Evolutionary conservation across 30 jellyfish, hydroid and myxozoan species (phyloP).

Genomic region (Pseudorhiza aurosa): DNA sequence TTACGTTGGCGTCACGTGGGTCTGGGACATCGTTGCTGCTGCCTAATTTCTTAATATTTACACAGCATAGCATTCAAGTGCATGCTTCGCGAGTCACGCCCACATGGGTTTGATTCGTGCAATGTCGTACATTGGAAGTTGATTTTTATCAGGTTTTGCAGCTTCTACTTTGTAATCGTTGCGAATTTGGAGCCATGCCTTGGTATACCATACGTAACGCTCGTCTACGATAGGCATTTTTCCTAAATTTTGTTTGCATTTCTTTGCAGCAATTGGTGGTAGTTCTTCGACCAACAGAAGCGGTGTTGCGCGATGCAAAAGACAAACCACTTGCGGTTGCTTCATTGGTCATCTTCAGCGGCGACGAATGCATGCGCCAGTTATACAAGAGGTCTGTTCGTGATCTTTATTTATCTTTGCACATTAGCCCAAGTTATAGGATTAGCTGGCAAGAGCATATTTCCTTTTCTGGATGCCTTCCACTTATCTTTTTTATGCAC

Average conservation of each 20-base stretch:
- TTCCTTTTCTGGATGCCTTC: too few species aligned
- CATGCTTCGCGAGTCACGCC: neutral
- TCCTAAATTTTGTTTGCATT: too few species aligned
- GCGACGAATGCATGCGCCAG: slow-evolving; percentile 76
- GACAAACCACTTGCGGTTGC: slow-evolving; percentile 51
- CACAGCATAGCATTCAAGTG: too few species aligned
- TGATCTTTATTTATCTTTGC: too few species aligned
- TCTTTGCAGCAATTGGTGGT: slow-evolving; percentile 45
- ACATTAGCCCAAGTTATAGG: too few species aligned
- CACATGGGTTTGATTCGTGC: neutral
- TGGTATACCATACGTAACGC: too few species aligned
- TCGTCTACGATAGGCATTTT: too few species aligned
- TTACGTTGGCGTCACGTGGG: too few species aligned
- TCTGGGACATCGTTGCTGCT: too few species aligned
- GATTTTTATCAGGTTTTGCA: neutral
- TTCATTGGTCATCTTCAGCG: slow-evolving; percentile 69
- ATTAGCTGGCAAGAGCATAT: too few species aligned
- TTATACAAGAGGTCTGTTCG: slow-evolving; percentile 63
- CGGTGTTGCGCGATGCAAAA: slow-evolving; percentile 17
- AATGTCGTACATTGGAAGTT: neutral
- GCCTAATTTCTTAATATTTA: too few species aligned
- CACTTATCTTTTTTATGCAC: too few species aligned
- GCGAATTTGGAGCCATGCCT: neutral
- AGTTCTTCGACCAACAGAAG: slow-evolving; percentile 47
- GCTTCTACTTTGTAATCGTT: neutral